Percentiles rank a stretch among this genome's conserved stretches.
Evolutionary conservation across 2,797 vertebrate genomes (phyloP).

Genomic region (Nyctibius grandis): DNA sequence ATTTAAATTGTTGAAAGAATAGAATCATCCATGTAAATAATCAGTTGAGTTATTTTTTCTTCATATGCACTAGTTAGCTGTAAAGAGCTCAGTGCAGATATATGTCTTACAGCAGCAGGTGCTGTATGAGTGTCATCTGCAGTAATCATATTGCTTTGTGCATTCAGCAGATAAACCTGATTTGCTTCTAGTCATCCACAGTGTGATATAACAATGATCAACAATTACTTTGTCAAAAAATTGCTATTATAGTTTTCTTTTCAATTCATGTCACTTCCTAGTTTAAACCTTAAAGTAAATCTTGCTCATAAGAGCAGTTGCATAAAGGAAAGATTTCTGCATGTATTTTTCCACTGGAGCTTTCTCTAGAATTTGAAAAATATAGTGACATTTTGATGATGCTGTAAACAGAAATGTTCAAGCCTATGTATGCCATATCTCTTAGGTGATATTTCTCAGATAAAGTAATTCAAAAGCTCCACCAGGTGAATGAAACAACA

Average conservation of each 20-base stretch:
- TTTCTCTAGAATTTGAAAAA: conserved; percentile 13
- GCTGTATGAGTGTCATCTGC: conserved; percentile 30
- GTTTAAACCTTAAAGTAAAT: conserved; percentile 21
- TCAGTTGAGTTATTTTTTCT: not conserved
- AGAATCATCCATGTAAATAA: not conserved
- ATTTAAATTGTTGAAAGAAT: not conserved
- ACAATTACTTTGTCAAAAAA: conserved; percentile 27
- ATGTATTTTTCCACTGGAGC: not conserved
- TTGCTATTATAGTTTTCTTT: not conserved
- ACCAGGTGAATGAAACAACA: not conserved
- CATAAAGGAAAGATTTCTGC: not conserved
- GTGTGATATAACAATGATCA: conserved; percentile 2
- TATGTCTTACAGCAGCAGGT: conserved; percentile 27
- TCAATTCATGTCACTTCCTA: not conserved
- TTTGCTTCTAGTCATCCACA: conserved; percentile 47
- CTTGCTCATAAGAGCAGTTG: not conserved
- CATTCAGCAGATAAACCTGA: conserved; percentile 37
- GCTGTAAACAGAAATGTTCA: conserved; percentile 19
- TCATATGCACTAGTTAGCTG: not conserved
- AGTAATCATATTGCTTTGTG: conserved; percentile 40
- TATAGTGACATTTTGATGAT: conserved; percentile 41
- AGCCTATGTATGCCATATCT: not conserved
- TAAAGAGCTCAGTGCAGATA: conserved; percentile 12
- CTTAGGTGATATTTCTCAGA: conserved; percentile 19
- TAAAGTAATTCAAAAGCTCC: not conserved